Base-by-base conservation (phyloP, 2,888 invertebrate genomes). In the Drymonia ruficornis region DNA sequence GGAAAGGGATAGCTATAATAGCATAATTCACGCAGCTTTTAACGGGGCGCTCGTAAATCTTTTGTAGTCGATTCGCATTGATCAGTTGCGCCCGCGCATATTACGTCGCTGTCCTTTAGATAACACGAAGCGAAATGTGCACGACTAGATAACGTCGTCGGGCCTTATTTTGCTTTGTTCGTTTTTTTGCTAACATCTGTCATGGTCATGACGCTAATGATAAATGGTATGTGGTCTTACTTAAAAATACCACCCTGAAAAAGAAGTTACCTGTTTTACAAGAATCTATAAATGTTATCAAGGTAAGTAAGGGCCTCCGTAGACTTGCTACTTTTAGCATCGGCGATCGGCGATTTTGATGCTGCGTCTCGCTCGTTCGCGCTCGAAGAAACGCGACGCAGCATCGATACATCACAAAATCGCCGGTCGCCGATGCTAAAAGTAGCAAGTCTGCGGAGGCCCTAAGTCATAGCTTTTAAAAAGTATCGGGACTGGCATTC, bases 21-120 rank as follows among this genome's bases (percentile, higher is more conserved):
- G 67, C 66, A 78, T 81, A 80, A 85, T 81, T 85, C 85, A 84
- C 83, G 61, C 78, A 76, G 80, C 82, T 83, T 82, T 87, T 84
- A 86, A 80, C 74, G 69, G 72, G 59, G 52, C 56, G 72, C 74
- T 75, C 80, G 78, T 88, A 86, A 87, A 88, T 86, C 87, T 85
- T 76, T 80, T 76, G 78, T 78, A 76, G 80, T 78, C 80, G 74
- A 78, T 82, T 78, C 77, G 82, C 76, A 78, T 77, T 74, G 79
- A 78, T 78, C 63, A 64, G 64, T 69, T 83, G 85, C 84, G 84
- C 76, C 56, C 51, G 78, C 79, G 82, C 83, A 78, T 74, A 81
- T 82, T 84, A 78, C 65, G 74, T 60, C 65, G 69, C 63, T 67
- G 63, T 64, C 61, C 52, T 63, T 67, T 66, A 62, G 63, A 72